Base-by-base conservation (phyloP, 1,140 invertebrate genomes). In the Hetaerina americana region DNA sequence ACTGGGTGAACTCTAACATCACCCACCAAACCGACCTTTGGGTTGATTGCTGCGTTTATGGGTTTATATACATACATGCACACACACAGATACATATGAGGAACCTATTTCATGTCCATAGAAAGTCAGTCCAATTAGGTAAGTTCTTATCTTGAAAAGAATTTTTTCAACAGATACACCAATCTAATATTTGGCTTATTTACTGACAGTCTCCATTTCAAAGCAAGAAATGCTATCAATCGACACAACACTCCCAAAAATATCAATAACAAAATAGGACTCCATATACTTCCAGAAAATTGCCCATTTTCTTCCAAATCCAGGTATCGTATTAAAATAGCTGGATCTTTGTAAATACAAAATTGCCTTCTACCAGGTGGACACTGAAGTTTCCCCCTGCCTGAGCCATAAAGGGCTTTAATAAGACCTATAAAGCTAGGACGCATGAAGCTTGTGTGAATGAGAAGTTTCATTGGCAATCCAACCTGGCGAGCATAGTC, bases 401-500 rank as follows among this genome's bases (percentile, higher is more conserved):
- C 81, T 72, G 87, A 85, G 5, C 87, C 87, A 76, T 88, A 89
- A 0, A 88, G 81, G 0, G 84, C 82, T 3, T 88, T 74, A 0
- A 87, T 80, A 75, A 88, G 78, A 0, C 85, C 83, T 6, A 87
- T 86, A 0, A 87, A 85, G 0, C 85, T 86, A 68, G 86, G 85
- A 22, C 87, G 80, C 29, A 89, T 81, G 77, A 87, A 88, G 31
- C 86, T 87, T 1, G 82, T 82, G 76, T 86, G 87, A 84, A 89
- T 86, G 0, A 87, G 71, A 0, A 85, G 76, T 72, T 84, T 83
- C 84, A 88, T 87, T 12, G 82, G 74, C 25, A 81, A 78, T 0
- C 86, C 82, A 24, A 89, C 86, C 27, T 82, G 80, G 26, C 84
- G 80, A 0, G 87, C 87, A 80, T 88, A 88, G 77, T 89, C 87